A percentile compares a stretch with the other conserved stretches of the same genome.
Evolutionary conservation across 1,140 invertebrate genomes (phyloP).

Genomic region (Drosophila orosa): DNA sequence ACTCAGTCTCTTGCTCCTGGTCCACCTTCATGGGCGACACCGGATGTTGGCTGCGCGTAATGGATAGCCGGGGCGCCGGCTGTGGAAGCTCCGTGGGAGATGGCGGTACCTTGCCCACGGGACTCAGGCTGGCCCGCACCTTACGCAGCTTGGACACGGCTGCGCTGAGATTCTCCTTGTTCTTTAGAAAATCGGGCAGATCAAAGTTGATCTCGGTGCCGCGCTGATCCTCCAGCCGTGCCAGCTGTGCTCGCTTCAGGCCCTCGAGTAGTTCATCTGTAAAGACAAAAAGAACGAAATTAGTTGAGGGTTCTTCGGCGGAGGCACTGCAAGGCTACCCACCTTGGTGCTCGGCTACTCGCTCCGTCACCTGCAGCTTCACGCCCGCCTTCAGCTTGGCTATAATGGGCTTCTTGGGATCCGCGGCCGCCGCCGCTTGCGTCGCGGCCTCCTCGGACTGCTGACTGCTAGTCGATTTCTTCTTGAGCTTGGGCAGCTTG

Average conservation of each 20-base stretch:
- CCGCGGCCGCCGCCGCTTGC: slow-evolving; percentile 12
- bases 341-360: slow-evolving; percentile 89
- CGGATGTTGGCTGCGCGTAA: slow-evolving; percentile 57
- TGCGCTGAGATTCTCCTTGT: slow-evolving; percentile 84
- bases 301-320: background rate
- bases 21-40: slow-evolving; percentile 77
- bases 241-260: slow-evolving; percentile 90
- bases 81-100: slow-evolving; percentile 63
- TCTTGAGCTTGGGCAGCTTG: slow-evolving; percentile 75
- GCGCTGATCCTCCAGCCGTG: slow-evolving; percentile 91
- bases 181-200: slow-evolving; percentile 91
- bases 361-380: slow-evolving; percentile 87
- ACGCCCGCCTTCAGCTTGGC: slow-evolving; percentile 89
- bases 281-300: background rate
- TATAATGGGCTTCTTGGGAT: slow-evolving; percentile 86
- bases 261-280: slow-evolving; percentile 89
- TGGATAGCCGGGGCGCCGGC: slow-evolving; percentile 78
- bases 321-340: slow-evolving; percentile 10
- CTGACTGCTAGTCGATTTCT: slow-evolving; percentile 75
- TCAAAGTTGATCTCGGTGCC: slow-evolving; percentile 93
- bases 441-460: slow-evolving; percentile 63
- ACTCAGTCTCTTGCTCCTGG: slow-evolving; percentile 55
- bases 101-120: slow-evolving; percentile 53
- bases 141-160: slow-evolving; percentile 74
- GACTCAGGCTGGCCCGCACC: slow-evolving; percentile 69